These are phyloP conservation scores for Tholera decimalis DNA, from an alignment of 2,888 invertebrate species.

Conservation along the genomic window DNA sequence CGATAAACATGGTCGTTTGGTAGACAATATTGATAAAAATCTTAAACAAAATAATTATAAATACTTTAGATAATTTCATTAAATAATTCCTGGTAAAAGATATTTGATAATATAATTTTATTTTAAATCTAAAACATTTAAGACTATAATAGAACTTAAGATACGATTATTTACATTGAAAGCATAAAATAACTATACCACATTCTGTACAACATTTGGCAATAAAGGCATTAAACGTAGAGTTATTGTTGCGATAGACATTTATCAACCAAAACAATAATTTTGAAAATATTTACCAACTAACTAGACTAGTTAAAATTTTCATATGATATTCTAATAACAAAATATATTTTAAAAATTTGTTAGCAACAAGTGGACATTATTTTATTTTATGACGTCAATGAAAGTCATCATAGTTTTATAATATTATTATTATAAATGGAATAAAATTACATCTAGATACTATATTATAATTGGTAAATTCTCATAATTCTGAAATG, in stretches of 20 bases:
- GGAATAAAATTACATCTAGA: constrained; percentile 71
- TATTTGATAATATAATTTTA: too few relatives aligned
- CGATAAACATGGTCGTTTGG: constrained; percentile 62
- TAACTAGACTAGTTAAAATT: constrained; percentile 63
- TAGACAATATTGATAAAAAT: constrained; percentile 53
- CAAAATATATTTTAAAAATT: constrained; percentile 56
- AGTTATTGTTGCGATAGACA: constrained; percentile 61
- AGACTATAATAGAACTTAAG: constrained; percentile 57
- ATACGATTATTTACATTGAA: constrained; percentile 75
- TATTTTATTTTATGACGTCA: constrained; percentile 67
- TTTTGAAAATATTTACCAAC: constrained; percentile 62
- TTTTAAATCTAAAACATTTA: constrained; percentile 52
- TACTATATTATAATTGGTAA: constrained; percentile 67
- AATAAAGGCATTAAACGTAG: constrained; percentile 66
- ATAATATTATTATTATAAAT: constrained; percentile 66
- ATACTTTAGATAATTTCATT: constrained; percentile 41
- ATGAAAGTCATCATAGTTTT: constrained; percentile 64
- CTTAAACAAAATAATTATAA: constrained; percentile 50
- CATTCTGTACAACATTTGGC: constrained; percentile 78
- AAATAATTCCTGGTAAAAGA: constrained; percentile 45
- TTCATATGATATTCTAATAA: constrained; percentile 57
- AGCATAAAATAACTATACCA: constrained; percentile 69
- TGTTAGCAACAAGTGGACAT: constrained; percentile 70
- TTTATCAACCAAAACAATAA: constrained; percentile 61
- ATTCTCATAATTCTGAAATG: constrained; percentile 64